A percentile compares a stretch with the other conserved stretches of the same genome.
phyloP scores from a whole-genome alignment of 2,888 invertebrate genomes.

The Clunio marinus region DNA sequence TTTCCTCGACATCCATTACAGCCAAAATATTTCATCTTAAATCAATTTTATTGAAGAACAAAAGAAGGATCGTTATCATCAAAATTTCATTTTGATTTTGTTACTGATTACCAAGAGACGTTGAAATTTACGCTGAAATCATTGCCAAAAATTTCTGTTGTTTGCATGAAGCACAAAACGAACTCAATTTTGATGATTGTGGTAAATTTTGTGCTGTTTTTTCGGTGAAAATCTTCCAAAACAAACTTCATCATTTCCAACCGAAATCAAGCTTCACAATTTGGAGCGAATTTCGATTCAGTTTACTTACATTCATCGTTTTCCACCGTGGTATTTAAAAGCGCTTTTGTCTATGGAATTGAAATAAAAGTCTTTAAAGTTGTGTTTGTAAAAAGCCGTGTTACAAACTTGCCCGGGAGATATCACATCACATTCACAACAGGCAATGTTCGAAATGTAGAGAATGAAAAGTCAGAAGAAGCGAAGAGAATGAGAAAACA shows the following conservation, averaged over 20 bases:
- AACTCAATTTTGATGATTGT: neutral
- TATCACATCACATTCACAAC: neutral
- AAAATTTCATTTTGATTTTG: too few species aligned
- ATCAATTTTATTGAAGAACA: neutral
- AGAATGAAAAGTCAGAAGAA: conserved; percentile 1
- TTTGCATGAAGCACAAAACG: neutral
- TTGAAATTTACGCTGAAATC: too few species aligned
- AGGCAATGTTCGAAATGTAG: neutral
- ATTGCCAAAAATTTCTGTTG: neutral
- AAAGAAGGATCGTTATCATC: too few species aligned
- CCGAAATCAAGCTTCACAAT: neutral
- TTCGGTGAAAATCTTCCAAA: neutral
- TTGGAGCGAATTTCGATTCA: neutral
- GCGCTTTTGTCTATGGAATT: conserved; percentile 3
- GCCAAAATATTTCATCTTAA: neutral
- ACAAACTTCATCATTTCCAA: neutral
- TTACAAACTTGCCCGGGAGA: too few species aligned
- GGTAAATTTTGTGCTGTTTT: neutral
- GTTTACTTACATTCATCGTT: too few species aligned
- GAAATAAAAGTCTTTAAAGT: neutral
- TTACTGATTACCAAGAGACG: too few species aligned
- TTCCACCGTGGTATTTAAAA: too few species aligned
- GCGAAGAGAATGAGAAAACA: neutral
- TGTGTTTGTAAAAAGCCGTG: neutral
- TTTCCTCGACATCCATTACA: neutral